Evolutionary conservation across 2,888 invertebrate genomes (phyloP).

Genomic region (Digitonthophagus gazella): DNA sequence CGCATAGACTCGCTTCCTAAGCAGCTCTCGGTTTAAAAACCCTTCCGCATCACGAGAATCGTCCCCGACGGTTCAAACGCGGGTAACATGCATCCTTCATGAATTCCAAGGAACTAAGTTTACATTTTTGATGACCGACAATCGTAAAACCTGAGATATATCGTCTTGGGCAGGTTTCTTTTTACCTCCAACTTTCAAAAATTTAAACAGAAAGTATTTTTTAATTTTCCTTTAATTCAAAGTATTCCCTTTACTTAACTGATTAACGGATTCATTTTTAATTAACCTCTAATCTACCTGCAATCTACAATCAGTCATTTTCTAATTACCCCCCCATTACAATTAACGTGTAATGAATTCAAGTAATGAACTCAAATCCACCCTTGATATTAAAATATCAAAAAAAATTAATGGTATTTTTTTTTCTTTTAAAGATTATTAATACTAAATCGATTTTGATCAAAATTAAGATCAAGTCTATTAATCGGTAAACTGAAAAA

Average conservation of each 20-base stretch:
- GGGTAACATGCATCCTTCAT: neutral
- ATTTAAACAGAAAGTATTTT: neutral
- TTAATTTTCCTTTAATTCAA: neutral
- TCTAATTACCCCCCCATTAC: neutral
- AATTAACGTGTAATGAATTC: neutral
- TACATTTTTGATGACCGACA: neutral
- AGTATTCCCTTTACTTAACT: neutral
- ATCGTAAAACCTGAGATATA: constrained; percentile 19
- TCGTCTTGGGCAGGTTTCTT: constrained; percentile 18
- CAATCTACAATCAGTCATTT: neutral
- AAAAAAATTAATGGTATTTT: neutral
- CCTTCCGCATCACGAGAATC: neutral
- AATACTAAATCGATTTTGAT: neutral
- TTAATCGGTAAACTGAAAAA: constrained; percentile 2
- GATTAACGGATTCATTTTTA: constrained; percentile 1
- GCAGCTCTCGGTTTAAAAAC: neutral
- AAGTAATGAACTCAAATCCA: neutral
- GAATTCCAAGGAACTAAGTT: neutral
- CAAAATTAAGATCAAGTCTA: neutral
- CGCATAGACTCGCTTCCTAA: constrained; percentile 42
- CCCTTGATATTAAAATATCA: neutral
- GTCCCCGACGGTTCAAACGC: neutral
- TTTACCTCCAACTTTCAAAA: constrained; percentile 2
- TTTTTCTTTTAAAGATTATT: no score
- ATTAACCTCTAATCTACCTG: constrained; percentile 1